phyloP scores from a whole-genome alignment of 2,113 vertebrate species.

The Pangasianodon hypophthalmus region DNA sequence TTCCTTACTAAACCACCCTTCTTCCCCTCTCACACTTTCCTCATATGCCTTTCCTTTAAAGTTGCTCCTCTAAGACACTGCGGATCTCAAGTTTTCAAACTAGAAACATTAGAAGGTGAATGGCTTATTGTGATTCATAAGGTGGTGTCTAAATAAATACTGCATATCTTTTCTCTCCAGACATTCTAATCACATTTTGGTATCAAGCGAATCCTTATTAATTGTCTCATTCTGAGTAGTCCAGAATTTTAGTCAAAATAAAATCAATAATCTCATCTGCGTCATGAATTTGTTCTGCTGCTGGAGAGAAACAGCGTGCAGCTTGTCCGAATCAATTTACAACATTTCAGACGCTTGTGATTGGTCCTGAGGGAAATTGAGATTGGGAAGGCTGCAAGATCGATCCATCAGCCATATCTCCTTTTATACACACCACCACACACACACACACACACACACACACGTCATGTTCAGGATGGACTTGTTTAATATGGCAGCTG shows the following conservation, averaged over 20 bases:
- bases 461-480: background rate
- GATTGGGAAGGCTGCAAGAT: constrained; percentile 1
- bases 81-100: background rate
- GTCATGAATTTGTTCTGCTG: constrained; percentile 26
- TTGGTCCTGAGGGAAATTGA: constrained; percentile 16
- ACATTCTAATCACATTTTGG: constrained; percentile 29
- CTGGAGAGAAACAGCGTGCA: constrained; percentile 17
- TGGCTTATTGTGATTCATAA: background rate
- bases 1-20: background rate
- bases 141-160: background rate
- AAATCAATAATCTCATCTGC: constrained; percentile 36
- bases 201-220: constrained; percentile 25
- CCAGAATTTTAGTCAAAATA: background rate
- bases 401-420: constrained; percentile 12
- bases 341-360: constrained; percentile 18
- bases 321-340: constrained; percentile 36
- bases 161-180: background rate
- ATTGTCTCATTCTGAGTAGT: background rate
- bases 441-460: background rate
- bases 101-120: background rate
- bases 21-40: background rate
- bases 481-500: background rate
- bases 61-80: background rate
- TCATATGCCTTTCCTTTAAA: background rate
- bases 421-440: background rate